Conservation (phyloP, 2,113 vertebrate species). For the Poicephalus gulielmi region DNA sequence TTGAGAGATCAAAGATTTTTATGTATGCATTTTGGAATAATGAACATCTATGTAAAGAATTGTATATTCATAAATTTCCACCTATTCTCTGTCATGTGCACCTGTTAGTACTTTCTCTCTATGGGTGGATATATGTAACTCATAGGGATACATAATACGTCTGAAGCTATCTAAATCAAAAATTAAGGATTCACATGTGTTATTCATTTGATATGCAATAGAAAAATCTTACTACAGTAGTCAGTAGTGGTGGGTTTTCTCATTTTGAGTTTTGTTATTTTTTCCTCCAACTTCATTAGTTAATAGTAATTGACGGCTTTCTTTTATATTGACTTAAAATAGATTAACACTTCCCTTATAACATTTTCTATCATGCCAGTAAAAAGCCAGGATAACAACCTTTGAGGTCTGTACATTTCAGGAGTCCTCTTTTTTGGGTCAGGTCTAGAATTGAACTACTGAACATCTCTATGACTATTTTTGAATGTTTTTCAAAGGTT, state of each 20-base stretch:
- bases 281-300: neutral
- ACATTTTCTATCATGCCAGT: neutral
- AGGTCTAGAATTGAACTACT: neutral
- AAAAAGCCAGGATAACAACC: neutral
- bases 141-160: neutral
- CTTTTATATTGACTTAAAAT: neutral
- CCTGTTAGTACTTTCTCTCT: conserved; percentile 16
- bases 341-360: neutral
- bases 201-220: neutral
- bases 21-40: conserved; percentile 1
- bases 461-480: neutral
- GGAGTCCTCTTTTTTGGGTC: neutral
- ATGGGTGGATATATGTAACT: neutral
- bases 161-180: conserved; percentile 12
- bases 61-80: conserved; percentile 25
- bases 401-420: neutral
- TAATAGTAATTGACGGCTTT: neutral
- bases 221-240: neutral
- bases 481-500: neutral
- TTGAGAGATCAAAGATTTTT: conserved; percentile 49
- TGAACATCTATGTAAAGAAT: conserved; percentile 15
- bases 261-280: neutral
- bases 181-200: neutral
- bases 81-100: conserved; percentile 31
- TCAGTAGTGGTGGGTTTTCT: neutral